A percentile compares a stretch with the other conserved stretches of the same genome.
phyloP scores from a whole-genome alignment of 2,888 invertebrate genomes.

The Nymphalis c-album region DNA sequence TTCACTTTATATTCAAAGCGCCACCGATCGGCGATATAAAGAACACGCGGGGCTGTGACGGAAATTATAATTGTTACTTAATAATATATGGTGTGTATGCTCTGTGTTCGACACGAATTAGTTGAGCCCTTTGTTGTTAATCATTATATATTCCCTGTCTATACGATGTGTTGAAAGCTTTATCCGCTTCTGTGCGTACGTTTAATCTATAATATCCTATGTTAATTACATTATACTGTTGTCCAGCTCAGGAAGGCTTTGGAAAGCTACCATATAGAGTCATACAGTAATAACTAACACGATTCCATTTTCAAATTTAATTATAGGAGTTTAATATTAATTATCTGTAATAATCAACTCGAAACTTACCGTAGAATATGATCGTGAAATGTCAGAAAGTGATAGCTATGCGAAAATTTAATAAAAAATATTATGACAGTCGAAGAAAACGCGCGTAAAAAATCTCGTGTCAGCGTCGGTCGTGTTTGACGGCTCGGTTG shows the following conservation, averaged over 20 bases:
- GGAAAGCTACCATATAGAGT: too few species aligned
- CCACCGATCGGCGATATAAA: conserved; percentile 62
- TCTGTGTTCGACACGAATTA: conserved; percentile 51
- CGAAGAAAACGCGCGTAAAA: too few species aligned
- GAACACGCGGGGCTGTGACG: conserved; percentile 65
- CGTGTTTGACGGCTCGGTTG: too few species aligned
- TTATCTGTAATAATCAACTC: too few species aligned
- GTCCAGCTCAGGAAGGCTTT: background rate
- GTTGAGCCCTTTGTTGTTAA: conserved; percentile 54
- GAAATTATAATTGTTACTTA: conserved; percentile 62
- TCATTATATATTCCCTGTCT: conserved; percentile 34
- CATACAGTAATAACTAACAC: too few species aligned
- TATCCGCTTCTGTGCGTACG: conserved; percentile 10
- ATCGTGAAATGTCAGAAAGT: too few species aligned
- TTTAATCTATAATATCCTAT: background rate
- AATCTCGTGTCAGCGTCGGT: too few species aligned
- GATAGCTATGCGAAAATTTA: too few species aligned
- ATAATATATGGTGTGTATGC: conserved; percentile 15
- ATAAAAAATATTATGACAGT: too few species aligned
- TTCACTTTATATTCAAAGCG: conserved; percentile 64
- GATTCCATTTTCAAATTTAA: too few species aligned
- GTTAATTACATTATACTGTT: background rate
- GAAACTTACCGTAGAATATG: too few species aligned
- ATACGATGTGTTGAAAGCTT: conserved; percentile 22
- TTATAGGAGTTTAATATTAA: too few species aligned